Evolutionary conservation across 2,113 vertebrate species (phyloP).

Genomic region (Erythrocercus mccallii): DNA sequence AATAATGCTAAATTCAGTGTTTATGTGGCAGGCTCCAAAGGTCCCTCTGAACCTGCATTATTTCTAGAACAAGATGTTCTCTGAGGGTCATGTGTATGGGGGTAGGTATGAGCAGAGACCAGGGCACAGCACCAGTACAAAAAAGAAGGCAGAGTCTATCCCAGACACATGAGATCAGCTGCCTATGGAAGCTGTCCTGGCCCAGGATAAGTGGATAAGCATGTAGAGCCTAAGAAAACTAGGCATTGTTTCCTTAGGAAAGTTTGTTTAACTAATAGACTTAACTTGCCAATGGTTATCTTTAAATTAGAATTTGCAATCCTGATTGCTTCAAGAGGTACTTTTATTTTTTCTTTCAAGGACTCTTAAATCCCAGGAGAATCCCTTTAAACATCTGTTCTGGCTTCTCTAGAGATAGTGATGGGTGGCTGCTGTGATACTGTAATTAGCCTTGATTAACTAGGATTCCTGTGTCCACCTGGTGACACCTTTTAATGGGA

Average conservation of each 20-base stretch:
- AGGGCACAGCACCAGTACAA: neutral
- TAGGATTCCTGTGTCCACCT: neutral
- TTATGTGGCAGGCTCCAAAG: neutral
- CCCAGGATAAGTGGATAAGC: neutral
- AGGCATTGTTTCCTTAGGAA: neutral
- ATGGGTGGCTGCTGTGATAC: neutral
- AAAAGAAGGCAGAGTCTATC: neutral
- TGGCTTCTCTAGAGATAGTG: neutral
- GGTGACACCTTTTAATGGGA: neutral
- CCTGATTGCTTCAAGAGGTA: constrained; percentile 62
- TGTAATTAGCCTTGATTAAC: neutral
- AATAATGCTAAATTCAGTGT: neutral
- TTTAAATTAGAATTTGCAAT: constrained; percentile 42
- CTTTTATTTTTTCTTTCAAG: neutral
- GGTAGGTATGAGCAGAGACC: neutral
- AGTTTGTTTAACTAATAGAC: constrained; percentile 32
- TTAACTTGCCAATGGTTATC: constrained; percentile 46
- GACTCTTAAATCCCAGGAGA: constrained; percentile 16
- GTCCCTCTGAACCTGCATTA: neutral
- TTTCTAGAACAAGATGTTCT: neutral
- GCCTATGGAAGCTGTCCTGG: neutral
- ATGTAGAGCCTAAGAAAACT: neutral
- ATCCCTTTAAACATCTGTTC: constrained; percentile 36
- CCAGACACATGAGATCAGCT: neutral
- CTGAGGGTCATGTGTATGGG: accelerated